A percentile compares a stretch with the other conserved stretches of the same genome.
These are phyloP conservation scores for Rhinoptilus africanus DNA, from an alignment of 2,113 vertebrate genomes.

Conservation along the genomic window DNA sequence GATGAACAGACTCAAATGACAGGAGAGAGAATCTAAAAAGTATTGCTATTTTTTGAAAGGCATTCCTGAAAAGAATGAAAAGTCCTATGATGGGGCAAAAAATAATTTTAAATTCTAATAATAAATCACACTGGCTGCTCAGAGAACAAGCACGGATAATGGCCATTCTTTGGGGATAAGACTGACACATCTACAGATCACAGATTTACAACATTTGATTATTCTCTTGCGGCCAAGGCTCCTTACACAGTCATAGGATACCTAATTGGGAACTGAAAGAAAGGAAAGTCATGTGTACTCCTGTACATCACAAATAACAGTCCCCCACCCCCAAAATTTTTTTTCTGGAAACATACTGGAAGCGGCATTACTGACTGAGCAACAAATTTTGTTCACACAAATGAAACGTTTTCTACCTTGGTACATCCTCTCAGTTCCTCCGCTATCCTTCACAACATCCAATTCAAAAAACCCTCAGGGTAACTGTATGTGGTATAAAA, in stretches of 20 bases:
- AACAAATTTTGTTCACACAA: not conserved
- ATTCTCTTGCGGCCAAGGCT: not conserved
- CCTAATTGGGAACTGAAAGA: not conserved
- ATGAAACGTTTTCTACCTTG: not conserved
- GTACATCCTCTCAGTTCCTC: not conserved
- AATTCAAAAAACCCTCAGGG: not conserved
- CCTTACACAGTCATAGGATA: not conserved
- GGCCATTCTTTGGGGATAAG: not conserved
- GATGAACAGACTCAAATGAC: not conserved
- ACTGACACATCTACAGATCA: not conserved
- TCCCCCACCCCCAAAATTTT: not conserved
- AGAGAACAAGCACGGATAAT: not conserved
- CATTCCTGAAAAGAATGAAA: not conserved
- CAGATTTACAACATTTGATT: not conserved
- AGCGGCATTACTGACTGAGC: not conserved
- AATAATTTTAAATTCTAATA: not conserved
- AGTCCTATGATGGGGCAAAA: not conserved
- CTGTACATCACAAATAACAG: not conserved
- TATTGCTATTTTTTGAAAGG: not conserved
- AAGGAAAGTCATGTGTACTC: accelerated
- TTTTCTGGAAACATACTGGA: not conserved
- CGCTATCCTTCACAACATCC: not conserved
- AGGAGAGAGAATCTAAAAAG: not conserved
- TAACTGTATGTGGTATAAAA: not conserved
- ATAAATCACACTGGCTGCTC: not conserved